phyloP scores from a whole-genome alignment of 2,797 vertebrate species.

The Sternotherus odoratus region DNA sequence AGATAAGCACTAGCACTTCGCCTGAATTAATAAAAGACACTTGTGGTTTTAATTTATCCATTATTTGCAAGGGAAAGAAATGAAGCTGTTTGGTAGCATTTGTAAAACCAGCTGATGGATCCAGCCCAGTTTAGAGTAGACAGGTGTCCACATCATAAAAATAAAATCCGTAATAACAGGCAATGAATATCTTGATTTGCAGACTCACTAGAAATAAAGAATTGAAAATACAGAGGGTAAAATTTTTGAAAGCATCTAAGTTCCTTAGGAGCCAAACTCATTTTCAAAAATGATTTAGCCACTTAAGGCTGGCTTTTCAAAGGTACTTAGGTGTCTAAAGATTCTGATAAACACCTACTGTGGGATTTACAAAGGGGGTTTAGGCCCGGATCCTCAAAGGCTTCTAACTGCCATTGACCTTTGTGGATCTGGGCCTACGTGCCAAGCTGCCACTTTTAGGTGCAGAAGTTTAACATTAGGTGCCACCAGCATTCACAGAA shows the following conservation, averaged over 20 bases:
- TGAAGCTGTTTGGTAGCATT: not conserved
- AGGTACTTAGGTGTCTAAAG: not conserved
- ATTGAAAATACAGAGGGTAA: not conserved
- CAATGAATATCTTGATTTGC: not conserved
- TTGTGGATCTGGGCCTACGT: not conserved
- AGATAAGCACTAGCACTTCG: not conserved
- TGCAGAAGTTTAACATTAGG: not conserved
- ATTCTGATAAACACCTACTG: not conserved
- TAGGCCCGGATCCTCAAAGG: not conserved
- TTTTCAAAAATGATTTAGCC: not conserved
- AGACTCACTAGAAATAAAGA: not conserved
- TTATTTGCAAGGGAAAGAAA: not conserved
- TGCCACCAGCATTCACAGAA: not conserved
- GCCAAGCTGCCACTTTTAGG: not conserved
- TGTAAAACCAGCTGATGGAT: not conserved
- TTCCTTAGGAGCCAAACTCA: not conserved
- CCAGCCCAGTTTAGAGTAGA: not conserved
- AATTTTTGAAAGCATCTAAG: not conserved
- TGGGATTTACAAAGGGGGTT: not conserved
- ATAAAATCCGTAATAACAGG: not conserved
- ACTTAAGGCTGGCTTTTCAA: not conserved
- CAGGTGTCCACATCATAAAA: not conserved
- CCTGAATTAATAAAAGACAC: not conserved
- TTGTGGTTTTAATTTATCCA: not conserved
- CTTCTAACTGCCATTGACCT: rapidly evolving